These are phyloP conservation scores for Muscidifurax raptorellus DNA, from an alignment of 1,140 invertebrate genomes.

Conservation along the genomic window DNA sequence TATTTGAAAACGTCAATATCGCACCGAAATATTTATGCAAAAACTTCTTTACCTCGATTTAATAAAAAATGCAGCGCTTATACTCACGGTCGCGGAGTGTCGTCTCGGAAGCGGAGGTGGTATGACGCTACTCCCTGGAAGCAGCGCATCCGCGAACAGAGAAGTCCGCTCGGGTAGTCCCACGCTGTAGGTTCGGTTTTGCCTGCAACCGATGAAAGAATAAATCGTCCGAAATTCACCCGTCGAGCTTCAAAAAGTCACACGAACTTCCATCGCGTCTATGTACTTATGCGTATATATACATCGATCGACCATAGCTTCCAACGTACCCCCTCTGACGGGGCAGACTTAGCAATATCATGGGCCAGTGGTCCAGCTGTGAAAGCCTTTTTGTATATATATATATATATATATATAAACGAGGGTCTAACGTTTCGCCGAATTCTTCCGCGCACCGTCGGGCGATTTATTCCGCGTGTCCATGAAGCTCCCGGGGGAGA, in stretches of 20 bases:
- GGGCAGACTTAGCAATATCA: conserved; percentile 25
- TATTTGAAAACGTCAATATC: neutral
- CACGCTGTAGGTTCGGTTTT: conserved; percentile 69
- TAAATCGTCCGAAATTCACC: neutral
- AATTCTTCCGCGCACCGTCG: neutral
- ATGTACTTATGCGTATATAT: conserved; percentile 5
- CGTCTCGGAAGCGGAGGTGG: conserved; percentile 70
- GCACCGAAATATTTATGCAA: no score
- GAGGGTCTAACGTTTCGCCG: neutral
- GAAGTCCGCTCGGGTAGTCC: conserved; percentile 64
- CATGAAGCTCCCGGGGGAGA: no score
- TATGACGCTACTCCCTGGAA: conserved; percentile 57
- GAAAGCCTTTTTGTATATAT: conserved; percentile 24
- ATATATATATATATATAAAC: neutral
- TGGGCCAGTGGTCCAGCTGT: conserved; percentile 23
- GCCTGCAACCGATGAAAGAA: conserved; percentile 55
- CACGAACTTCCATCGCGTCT: neutral
- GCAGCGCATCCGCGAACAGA: conserved; percentile 61
- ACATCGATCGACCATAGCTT: conserved; percentile 21
- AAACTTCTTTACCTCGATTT: no score
- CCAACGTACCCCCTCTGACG: neutral
- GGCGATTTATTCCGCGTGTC: neutral
- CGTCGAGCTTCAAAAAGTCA: no score
- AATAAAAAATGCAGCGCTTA: neutral
- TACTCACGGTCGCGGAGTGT: conserved; percentile 69